Conservation (phyloP, 2,113 vertebrate genomes). For the Gasterosteus aculeatus region DNA sequence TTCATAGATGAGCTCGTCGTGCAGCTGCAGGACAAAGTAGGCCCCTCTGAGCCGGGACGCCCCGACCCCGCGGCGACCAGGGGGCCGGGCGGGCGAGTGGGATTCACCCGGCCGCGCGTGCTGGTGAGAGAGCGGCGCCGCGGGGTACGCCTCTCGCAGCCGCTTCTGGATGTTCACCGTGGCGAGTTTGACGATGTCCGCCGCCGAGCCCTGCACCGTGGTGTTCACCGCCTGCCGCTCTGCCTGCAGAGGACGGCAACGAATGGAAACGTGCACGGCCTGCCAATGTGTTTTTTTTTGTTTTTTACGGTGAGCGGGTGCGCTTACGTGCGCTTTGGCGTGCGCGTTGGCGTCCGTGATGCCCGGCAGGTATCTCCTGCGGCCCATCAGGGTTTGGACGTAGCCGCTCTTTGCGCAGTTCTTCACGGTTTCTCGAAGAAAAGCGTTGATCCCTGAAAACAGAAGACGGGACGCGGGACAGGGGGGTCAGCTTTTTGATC, state of each 20-base stretch:
- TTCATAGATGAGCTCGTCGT: slow-evolving; percentile 97
- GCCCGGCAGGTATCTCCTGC: slow-evolving; percentile 90
- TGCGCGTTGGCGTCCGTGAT: slow-evolving; percentile 89
- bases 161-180: slow-evolving; percentile 92
- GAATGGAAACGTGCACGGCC: too few relatives aligned
- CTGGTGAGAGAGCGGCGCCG: slow-evolving; percentile 83
- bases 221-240: slow-evolving; percentile 97
- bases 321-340: slow-evolving; percentile 89
- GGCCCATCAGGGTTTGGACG: slow-evolving; percentile 92
- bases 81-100: background rate
- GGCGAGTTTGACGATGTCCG: slow-evolving; percentile 95
- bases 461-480: slow-evolving; percentile 13
- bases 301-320: background rate
- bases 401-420: slow-evolving; percentile 89
- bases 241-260: slow-evolving; percentile 78
- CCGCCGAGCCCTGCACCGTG: slow-evolving; percentile 94
- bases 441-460: slow-evolving; percentile 88
- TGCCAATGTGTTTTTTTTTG: too few relatives aligned
- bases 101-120: slow-evolving; percentile 75
- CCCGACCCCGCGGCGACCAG: slow-evolving; percentile 25
- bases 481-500: too few relatives aligned
- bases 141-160: slow-evolving; percentile 80
- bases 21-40: slow-evolving; percentile 94
- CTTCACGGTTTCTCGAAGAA: slow-evolving; percentile 90
- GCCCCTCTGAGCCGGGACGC: slow-evolving; percentile 78